These are phyloP conservation scores for Samia ricini DNA, from an alignment of 1,140 invertebrate genomes.

Conservation along the genomic window DNA sequence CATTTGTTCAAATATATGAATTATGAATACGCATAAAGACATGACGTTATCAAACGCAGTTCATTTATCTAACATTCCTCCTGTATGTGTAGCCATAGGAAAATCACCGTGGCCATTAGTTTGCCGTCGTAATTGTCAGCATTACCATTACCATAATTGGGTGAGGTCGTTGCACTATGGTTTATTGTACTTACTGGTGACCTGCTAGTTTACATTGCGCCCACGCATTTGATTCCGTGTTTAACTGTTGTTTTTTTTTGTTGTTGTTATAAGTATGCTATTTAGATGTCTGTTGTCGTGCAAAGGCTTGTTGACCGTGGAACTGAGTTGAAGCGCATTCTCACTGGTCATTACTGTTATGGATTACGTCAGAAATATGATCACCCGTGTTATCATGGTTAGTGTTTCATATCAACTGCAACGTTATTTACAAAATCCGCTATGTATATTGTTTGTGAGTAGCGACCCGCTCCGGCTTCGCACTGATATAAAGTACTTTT, in stretches of 20 bases:
- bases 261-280: neutral
- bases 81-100: neutral
- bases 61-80: neutral
- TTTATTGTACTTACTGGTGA: conserved; percentile 29
- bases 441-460: too few relatives aligned
- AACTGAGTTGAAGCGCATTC: neutral
- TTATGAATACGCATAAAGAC: neutral
- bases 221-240: conserved; percentile 20
- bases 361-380: neutral
- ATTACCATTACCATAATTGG: conserved; percentile 24
- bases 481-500: too few relatives aligned
- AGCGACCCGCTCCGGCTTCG: too few relatives aligned
- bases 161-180: conserved; percentile 22
- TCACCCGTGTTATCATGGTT: neutral
- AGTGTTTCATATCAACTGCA: neutral
- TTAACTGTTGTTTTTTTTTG: conserved; percentile 26
- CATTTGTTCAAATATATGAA: neutral
- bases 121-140: conserved; percentile 15
- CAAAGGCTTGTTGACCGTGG: neutral
- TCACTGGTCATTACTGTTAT: neutral
- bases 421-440: too few relatives aligned
- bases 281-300: neutral
- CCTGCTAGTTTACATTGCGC: conserved; percentile 34
- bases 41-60: neutral
- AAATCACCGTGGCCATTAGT: conserved; percentile 15